A percentile compares a stretch with the other conserved stretches of the same genome.
phyloP scores from a whole-genome alignment of 2,888 invertebrate species.

The Drosophila rellima region DNA sequence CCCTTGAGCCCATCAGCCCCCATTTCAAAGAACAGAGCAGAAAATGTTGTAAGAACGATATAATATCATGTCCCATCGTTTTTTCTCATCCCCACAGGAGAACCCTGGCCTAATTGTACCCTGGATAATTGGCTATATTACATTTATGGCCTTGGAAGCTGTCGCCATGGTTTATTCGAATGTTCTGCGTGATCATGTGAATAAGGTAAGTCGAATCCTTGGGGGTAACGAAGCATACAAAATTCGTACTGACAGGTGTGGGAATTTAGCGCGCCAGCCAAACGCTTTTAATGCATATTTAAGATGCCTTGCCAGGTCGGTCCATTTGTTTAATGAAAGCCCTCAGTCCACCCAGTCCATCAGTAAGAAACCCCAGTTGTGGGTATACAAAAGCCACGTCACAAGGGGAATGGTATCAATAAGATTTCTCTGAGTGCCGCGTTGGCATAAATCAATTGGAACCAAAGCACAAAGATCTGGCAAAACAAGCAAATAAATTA shows the following conservation, averaged over 20 bases:
- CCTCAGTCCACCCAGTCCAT: background rate
- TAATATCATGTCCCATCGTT: slow-evolving; percentile 37
- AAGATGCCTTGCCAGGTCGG: slow-evolving; percentile 28
- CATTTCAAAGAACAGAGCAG: background rate
- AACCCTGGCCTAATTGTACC: slow-evolving; percentile 91
- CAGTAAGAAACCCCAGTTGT: too few species aligned
- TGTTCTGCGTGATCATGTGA: slow-evolving; percentile 92
- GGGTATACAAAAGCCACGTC: slow-evolving; percentile 38
- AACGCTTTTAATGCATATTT: slow-evolving; percentile 67
- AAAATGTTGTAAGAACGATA: slow-evolving; percentile 14
- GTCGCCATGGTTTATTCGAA: slow-evolving; percentile 94
- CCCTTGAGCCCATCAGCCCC: background rate
- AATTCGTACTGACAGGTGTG: slow-evolving; percentile 1
- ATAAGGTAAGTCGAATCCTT: slow-evolving; percentile 88
- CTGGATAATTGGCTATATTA: slow-evolving; percentile 92
- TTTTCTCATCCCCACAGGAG: slow-evolving; percentile 87
- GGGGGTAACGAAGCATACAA: background rate
- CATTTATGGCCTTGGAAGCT: slow-evolving; percentile 92
- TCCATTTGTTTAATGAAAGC: slow-evolving; percentile 72
- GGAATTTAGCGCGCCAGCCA: slow-evolving; percentile 18
- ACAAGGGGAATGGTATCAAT: slow-evolving; percentile 52
- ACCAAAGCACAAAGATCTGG: slow-evolving; percentile 45
- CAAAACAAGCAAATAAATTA: slow-evolving; percentile 76
- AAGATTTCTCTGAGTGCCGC: slow-evolving; percentile 42
- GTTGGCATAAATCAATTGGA: slow-evolving; percentile 72